phyloP scores from a whole-genome alignment of 1,140 invertebrate genomes.

The Bactericera cockerelli region DNA sequence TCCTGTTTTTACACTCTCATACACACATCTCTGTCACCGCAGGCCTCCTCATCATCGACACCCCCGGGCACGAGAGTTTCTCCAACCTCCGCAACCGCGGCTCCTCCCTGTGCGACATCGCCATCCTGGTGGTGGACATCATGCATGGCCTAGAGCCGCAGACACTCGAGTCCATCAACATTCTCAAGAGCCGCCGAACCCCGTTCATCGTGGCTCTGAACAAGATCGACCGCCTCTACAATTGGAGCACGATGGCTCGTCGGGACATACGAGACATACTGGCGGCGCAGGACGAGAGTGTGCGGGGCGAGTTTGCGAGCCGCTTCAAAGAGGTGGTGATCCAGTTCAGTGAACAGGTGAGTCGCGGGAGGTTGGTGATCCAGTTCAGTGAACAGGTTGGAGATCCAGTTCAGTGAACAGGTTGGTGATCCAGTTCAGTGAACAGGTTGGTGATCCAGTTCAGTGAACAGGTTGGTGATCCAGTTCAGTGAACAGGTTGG shows the following conservation, averaged over 20 bases:
- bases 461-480: too few relatives aligned
- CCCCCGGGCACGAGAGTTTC: slow-evolving; percentile 99
- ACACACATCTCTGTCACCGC: too few relatives aligned
- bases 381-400: too few relatives aligned
- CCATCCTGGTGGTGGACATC: slow-evolving; percentile 98
- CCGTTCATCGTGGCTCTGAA: slow-evolving; percentile 98
- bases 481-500: too few relatives aligned
- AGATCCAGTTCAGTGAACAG: too few relatives aligned
- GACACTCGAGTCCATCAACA: slow-evolving; percentile 94
- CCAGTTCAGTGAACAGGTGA: slow-evolving; percentile 94
- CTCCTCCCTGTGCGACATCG: slow-evolving; percentile 97
- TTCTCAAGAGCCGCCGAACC: slow-evolving; percentile 85
- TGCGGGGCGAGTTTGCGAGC: slow-evolving; percentile 87
- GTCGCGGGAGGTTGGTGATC: too few relatives aligned
- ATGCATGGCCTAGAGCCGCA: slow-evolving; percentile 99
- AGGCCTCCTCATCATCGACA: slow-evolving; percentile 88
- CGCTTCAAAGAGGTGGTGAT: slow-evolving; percentile 72
- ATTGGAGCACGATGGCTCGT: slow-evolving; percentile 82
- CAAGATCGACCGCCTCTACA: slow-evolving; percentile 88
- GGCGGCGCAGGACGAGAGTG: slow-evolving; percentile 72
- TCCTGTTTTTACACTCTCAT: too few relatives aligned
- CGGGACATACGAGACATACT: slow-evolving; percentile 87
- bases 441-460: too few relatives aligned
- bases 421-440: too few relatives aligned
- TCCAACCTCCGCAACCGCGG: slow-evolving; percentile 93